Percentiles rank a stretch among this genome's conserved stretches.
Conservation (phyloP, 2,113 vertebrate genomes). For the Lampris megalopsis region DNA sequence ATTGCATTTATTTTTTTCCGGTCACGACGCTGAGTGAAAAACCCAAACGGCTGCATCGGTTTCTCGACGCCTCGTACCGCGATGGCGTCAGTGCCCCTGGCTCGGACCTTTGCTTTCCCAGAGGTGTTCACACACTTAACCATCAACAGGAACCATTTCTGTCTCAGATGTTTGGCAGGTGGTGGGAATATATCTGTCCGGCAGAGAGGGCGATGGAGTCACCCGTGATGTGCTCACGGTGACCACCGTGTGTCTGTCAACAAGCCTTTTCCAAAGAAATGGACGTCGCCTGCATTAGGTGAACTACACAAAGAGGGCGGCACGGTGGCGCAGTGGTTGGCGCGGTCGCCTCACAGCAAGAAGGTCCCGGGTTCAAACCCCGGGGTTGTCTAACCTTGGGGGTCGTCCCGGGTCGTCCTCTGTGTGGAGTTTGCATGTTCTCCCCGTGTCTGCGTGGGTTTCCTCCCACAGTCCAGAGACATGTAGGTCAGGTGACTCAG, state of each 20-base stretch:
- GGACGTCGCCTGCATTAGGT: slow-evolving; percentile 11
- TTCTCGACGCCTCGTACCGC: slow-evolving; percentile 39
- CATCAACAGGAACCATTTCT: slow-evolving; percentile 33
- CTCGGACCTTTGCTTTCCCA: slow-evolving; percentile 15
- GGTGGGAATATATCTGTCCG: slow-evolving; percentile 20
- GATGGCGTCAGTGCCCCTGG: slow-evolving; percentile 15
- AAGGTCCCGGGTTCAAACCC: no score
- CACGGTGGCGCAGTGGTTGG: no score
- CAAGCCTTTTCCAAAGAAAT: slow-evolving; percentile 24
- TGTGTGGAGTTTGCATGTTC: no score
- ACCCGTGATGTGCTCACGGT: slow-evolving; percentile 13
- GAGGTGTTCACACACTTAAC: slow-evolving; percentile 32
- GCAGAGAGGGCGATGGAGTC: slow-evolving; percentile 28
- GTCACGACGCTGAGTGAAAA: slow-evolving; percentile 31
- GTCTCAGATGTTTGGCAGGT: slow-evolving; percentile 52
- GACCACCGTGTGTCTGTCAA: slow-evolving; percentile 10
- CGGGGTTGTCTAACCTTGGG: no score
- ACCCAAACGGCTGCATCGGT: slow-evolving; percentile 39
- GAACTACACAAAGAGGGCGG: not conserved
- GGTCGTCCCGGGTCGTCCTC: no score
- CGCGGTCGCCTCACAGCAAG: no score
- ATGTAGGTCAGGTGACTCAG: no score
- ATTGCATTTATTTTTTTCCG: slow-evolving; percentile 46
- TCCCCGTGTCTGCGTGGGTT: no score
- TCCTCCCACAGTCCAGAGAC: no score